A percentile compares a stretch with the other conserved stretches of the same genome.
These are phyloP conservation scores for Hippasteria phrygiana DNA, from an alignment of 53 echinoderm and acorn worm genomes.

Conservation along the genomic window DNA sequence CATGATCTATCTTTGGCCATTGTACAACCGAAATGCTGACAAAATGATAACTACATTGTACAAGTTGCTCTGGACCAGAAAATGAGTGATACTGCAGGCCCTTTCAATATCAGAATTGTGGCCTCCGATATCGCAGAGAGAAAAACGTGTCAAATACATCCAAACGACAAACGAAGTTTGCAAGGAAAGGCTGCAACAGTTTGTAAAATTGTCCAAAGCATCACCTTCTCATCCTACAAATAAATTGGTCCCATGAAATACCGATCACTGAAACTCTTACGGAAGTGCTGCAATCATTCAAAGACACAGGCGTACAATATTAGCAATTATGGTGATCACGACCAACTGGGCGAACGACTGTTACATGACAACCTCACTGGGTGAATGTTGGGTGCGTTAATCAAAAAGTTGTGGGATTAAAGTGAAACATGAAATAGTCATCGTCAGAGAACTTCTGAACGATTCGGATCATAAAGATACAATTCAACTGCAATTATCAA, in stretches of 20 bases:
- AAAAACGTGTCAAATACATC: too few species aligned
- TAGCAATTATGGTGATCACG: not conserved
- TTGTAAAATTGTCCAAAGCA: not conserved
- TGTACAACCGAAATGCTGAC: too few species aligned
- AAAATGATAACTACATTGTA: too few species aligned
- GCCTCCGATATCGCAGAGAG: too few species aligned
- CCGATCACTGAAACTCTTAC: not conserved
- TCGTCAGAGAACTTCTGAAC: not conserved
- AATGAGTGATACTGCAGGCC: too few species aligned
- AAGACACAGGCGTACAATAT: not conserved
- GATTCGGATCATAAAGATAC: not conserved
- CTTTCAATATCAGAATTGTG: too few species aligned
- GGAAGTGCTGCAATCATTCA: slow-evolving; percentile 54
- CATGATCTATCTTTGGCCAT: too few species aligned
- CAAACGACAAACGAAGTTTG: too few species aligned
- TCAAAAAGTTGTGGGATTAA: not conserved
- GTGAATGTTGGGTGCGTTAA: not conserved
- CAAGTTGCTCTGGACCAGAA: too few species aligned
- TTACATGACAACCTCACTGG: not conserved
- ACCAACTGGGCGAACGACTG: not conserved
- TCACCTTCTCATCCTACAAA: too few species aligned
- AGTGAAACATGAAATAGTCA: not conserved
- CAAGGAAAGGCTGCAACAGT: too few species aligned
- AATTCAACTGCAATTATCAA: not conserved
- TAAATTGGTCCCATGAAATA: not conserved